Percentiles rank a stretch among this genome's conserved stretches.
Evolutionary conservation across 1,140 invertebrate genomes (phyloP).

Genomic region (Camponotus pennsylvanicus): DNA sequence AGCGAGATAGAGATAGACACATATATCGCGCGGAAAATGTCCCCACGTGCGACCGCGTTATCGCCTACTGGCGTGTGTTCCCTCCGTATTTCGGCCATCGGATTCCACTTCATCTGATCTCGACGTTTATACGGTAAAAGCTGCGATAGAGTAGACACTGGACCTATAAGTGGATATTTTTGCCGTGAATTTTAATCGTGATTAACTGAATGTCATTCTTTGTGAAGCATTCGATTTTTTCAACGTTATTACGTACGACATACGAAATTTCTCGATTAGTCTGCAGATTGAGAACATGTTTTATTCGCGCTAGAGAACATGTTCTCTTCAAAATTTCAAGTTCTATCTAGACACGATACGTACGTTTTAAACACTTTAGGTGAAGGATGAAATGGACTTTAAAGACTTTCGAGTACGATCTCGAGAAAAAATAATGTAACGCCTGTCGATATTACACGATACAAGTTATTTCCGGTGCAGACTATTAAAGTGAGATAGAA

Average conservation of each 20-base stretch:
- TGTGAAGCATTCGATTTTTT: conserved; percentile 20
- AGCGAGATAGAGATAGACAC: conserved; percentile 46
- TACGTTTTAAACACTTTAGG: neutral
- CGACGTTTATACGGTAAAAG: conserved; percentile 29
- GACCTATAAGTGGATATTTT: conserved; percentile 52
- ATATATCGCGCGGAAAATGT: conserved; percentile 1
- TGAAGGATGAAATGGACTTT: neutral
- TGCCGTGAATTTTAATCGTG: conserved; percentile 23
- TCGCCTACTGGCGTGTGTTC: neutral
- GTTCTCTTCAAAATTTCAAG: too few species aligned
- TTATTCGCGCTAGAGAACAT: too few species aligned
- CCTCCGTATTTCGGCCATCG: neutral
- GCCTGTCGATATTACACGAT: neutral
- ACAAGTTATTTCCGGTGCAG: conserved; percentile 32
- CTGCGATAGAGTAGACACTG: conserved; percentile 8
- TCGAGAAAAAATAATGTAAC: neutral
- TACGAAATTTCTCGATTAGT: conserved; percentile 1
- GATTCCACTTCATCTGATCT: conserved; percentile 47
- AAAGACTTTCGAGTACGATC: neutral
- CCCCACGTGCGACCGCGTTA: neutral
- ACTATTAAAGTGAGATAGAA: conserved; percentile 11
- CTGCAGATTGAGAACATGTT: conserved; percentile 7
- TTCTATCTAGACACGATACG: too few species aligned
- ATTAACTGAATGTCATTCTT: conserved; percentile 18
- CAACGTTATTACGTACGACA: neutral